Conservation (phyloP, 2,113 vertebrate species). For the Python bivittatus region DNA sequence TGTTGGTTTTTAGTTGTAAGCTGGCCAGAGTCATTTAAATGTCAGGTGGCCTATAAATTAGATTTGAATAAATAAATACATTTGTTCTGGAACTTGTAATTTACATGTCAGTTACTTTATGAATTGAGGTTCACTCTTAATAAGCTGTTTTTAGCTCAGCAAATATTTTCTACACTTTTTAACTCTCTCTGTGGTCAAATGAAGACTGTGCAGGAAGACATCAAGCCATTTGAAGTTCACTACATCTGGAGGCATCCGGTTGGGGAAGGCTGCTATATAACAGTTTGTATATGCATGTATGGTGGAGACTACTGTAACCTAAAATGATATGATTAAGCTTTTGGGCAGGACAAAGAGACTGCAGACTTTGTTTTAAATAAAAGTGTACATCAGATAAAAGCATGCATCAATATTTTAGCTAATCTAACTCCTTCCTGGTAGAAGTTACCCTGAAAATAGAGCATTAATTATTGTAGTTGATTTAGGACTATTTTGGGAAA, state of each 20-base stretch:
- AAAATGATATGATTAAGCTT: no score
- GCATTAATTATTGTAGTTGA: rapidly evolving
- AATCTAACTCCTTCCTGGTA: background rate
- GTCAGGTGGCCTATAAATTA: no score
- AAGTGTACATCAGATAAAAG: background rate
- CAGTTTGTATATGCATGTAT: background rate
- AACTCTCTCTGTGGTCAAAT: background rate
- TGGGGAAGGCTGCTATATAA: no score
- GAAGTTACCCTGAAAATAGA: background rate
- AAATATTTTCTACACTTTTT: background rate
- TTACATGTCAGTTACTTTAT: background rate
- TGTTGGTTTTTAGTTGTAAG: no score
- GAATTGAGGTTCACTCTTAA: background rate
- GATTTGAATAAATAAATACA: no score
- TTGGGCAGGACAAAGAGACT: background rate
- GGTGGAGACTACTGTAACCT: no score
- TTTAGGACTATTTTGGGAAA: background rate
- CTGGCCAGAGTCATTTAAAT: no score
- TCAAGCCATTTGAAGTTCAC: no score
- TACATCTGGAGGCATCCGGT: no score
- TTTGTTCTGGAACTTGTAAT: background rate
- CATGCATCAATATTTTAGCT: background rate
- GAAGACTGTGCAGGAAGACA: background rate
- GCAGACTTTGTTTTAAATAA: background rate
- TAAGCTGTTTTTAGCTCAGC: background rate